phyloP scores from a whole-genome alignment of 2,797 vertebrate species.

The Falco peregrinus region DNA sequence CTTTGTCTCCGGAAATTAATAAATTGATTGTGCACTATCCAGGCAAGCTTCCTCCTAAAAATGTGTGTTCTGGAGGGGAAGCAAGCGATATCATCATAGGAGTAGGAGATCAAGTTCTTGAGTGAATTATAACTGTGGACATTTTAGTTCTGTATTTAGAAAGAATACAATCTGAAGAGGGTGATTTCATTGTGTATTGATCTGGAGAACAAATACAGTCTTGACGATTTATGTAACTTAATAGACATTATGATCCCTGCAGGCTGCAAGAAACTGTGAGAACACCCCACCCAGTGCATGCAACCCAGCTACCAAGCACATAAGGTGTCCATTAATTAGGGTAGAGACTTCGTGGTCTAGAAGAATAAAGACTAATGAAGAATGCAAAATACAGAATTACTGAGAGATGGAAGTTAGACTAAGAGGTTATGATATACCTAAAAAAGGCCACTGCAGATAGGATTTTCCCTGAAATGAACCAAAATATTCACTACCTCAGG shows the following conservation, averaged over 20 bases:
- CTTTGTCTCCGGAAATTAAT: background rate
- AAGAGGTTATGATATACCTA: background rate
- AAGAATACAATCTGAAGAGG: background rate
- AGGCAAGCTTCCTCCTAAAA: background rate
- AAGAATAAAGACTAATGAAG: background rate
- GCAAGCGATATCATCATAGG: background rate
- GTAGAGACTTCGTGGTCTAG: background rate
- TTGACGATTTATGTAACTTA: background rate
- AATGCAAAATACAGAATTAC: background rate
- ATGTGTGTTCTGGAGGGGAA: background rate
- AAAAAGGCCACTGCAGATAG: background rate
- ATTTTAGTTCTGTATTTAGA: background rate
- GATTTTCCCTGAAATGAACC: background rate
- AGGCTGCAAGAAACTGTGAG: background rate
- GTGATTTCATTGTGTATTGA: background rate
- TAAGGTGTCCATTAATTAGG: background rate
- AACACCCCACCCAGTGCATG: rapidly evolving
- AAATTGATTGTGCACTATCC: background rate
- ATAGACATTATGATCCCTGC: background rate
- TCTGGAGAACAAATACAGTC: background rate
- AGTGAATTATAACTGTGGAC: background rate
- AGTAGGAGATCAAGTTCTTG: background rate
- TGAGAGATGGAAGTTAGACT: background rate
- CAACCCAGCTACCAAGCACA: background rate
- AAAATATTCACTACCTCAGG: background rate